Evolutionary conservation across 2,888 invertebrate species (phyloP).

Genomic region (Salticus scenicus): DNA sequence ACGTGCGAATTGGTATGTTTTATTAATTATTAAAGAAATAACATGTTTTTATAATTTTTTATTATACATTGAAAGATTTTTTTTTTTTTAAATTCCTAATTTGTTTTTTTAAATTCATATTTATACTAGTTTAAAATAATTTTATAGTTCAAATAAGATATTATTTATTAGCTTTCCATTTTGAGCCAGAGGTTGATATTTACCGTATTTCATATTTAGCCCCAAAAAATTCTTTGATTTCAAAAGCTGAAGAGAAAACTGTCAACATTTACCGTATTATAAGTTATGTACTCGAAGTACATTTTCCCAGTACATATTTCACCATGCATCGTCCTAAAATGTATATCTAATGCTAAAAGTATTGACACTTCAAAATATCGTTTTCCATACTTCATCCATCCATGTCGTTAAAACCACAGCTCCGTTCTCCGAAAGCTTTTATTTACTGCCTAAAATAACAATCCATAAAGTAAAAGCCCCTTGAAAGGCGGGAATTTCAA

Average conservation of each 20-base stretch:
- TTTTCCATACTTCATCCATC: constrained; percentile 40
- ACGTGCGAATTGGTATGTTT: no score
- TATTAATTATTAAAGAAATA: no score
- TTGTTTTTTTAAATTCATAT: no score
- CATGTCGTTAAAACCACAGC: constrained; percentile 25
- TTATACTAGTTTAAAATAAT: no score
- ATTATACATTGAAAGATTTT: no score
- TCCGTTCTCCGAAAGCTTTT: constrained; percentile 38
- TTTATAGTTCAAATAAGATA: no score
- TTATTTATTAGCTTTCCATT: no score
- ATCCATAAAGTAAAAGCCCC: constrained; percentile 62
- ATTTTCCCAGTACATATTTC: not conserved
- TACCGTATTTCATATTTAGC: no score
- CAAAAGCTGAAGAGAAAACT: not conserved
- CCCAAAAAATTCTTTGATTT: no score
- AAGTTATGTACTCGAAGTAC: not conserved
- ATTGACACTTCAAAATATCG: constrained; percentile 42
- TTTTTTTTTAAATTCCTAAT: no score
- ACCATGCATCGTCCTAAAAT: constrained; percentile 11
- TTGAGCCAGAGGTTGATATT: no score
- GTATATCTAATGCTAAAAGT: constrained; percentile 38
- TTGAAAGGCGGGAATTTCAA: constrained; percentile 66
- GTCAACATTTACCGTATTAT: not conserved
- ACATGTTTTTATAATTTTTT: no score
- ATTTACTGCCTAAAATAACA: constrained; percentile 69